Base-by-base conservation (phyloP, 2,888 invertebrate genomes). In the Nebria salina region DNA sequence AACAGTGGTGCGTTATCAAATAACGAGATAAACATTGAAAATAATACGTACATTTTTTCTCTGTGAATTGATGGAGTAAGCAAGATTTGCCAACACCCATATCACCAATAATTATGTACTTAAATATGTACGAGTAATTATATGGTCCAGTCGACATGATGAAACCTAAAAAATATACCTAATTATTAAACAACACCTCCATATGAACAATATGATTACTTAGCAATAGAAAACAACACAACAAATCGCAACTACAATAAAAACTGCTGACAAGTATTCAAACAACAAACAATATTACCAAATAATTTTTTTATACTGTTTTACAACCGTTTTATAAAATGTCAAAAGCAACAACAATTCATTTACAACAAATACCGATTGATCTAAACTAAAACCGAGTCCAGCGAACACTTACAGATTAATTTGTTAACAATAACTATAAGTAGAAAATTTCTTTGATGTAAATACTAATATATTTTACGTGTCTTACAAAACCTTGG, bases 61-160 rank as follows among this genome's bases (percentile, higher is more conserved):
- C 99, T 85, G 99, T 99, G 89, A 99, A 99, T 88, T 99, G 99
- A 90, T 99, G 99, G 82, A 99, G 92, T 75, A 99, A 93, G 89
- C 99, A 99, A 83, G 98, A 99, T 90, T 99, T 99, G 83, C 99
- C 99, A 82, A 99, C 99, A 84, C 99, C 99, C 99, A 99, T 99
- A 89, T 99, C 99, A 86, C 98, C 99, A 89, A 99, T 99, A 85
- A 99, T 99, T 87, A 99, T 99, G 89, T 99, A 99, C 90, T 99
- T 99, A 90, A 99, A 99, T 89, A 99, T 99, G 89, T 99, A 99
- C 70, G 98, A 98, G 90, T 99, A 99, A 91, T 99, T 99, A 89
- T 99, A 99, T 81, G 99, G 99, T 88, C 98, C 98, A 85, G 97
- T 95, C 85, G 97, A 95, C 97, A 97, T 97, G 87, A 90, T 94